Evolutionary conservation across 2,797 vertebrate species (phyloP).

Genomic region (Spondyliosoma cantharus): DNA sequence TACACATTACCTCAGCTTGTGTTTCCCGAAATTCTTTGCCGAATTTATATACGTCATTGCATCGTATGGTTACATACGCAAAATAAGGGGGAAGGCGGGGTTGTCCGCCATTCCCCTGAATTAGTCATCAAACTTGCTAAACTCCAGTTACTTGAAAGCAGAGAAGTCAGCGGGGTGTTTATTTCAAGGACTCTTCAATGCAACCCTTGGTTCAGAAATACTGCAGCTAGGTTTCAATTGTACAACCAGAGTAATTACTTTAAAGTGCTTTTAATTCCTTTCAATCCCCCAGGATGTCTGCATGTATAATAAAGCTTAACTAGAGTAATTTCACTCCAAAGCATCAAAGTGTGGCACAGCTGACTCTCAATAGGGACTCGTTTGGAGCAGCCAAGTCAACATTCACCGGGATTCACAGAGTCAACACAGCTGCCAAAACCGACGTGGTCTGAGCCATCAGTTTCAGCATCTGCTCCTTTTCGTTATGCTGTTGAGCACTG

Average conservation of each 20-base stretch:
- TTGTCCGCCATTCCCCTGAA: slow-evolving; percentile 14
- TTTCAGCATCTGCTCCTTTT: slow-evolving; percentile 83
- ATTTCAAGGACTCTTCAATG: slow-evolving; percentile 77
- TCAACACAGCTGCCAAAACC: slow-evolving; percentile 85
- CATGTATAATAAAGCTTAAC: slow-evolving; percentile 85
- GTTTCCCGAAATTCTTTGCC: background rate
- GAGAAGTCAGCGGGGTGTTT: slow-evolving; percentile 71
- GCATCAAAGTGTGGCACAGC: slow-evolving; percentile 84
- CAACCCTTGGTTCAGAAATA: slow-evolving; percentile 74
- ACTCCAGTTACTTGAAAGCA: slow-evolving; percentile 64
- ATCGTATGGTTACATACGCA: slow-evolving; percentile 12
- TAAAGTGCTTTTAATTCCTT: slow-evolving; percentile 85
- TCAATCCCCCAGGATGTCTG: slow-evolving; percentile 84
- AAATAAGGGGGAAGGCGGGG: slow-evolving; percentile 1
- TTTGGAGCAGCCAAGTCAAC: slow-evolving; percentile 83
- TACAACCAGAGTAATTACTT: slow-evolving; percentile 83
- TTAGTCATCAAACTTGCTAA: slow-evolving; percentile 66
- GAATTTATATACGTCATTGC: slow-evolving; percentile 20
- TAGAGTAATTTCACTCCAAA: slow-evolving; percentile 81
- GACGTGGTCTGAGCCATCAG: slow-evolving; percentile 75
- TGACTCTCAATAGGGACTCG: slow-evolving; percentile 83
- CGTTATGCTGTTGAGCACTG: slow-evolving; percentile 77
- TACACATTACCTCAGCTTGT: background rate
- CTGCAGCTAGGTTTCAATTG: slow-evolving; percentile 79
- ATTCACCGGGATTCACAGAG: slow-evolving; percentile 83